Conservation (phyloP, 2,113 vertebrate species). For the Macrotis lagotis region DNA sequence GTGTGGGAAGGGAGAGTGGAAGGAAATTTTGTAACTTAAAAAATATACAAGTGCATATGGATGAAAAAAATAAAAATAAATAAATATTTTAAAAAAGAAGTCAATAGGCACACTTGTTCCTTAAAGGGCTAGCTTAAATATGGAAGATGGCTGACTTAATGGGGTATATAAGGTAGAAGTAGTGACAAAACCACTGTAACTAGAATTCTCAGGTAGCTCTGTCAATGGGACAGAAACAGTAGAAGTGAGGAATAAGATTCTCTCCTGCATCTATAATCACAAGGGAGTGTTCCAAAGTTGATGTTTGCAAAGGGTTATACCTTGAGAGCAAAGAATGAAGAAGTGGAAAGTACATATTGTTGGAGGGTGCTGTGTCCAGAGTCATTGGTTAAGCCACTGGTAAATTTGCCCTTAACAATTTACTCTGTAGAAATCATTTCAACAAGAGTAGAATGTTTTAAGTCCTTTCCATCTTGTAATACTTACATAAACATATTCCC, state of each 20-base stretch:
- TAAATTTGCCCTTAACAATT: slow-evolving; percentile 4
- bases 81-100: too few relatives aligned
- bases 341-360: background rate
- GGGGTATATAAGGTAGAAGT: background rate
- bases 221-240: background rate
- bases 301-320: background rate
- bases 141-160: background rate
- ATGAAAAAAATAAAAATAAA: too few relatives aligned
- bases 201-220: background rate
- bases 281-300: background rate
- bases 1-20: too few relatives aligned
- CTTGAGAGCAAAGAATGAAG: background rate
- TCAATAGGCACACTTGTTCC: background rate
- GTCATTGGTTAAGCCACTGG: background rate
- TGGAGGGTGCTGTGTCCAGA: background rate
- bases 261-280: background rate
- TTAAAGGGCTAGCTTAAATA: background rate
- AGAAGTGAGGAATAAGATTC: background rate
- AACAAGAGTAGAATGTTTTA: slow-evolving; percentile 1
- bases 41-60: too few relatives aligned
- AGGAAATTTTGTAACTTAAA: too few relatives aligned
- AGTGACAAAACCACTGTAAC: background rate
- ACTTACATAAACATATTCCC: background rate
- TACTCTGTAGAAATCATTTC: slow-evolving; percentile 27
- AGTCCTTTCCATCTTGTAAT: background rate